Evolutionary conservation across 2,888 invertebrate genomes (phyloP), one percentile per base, ranked within the genome.

Genomic region (Junonia oenone): DNA sequence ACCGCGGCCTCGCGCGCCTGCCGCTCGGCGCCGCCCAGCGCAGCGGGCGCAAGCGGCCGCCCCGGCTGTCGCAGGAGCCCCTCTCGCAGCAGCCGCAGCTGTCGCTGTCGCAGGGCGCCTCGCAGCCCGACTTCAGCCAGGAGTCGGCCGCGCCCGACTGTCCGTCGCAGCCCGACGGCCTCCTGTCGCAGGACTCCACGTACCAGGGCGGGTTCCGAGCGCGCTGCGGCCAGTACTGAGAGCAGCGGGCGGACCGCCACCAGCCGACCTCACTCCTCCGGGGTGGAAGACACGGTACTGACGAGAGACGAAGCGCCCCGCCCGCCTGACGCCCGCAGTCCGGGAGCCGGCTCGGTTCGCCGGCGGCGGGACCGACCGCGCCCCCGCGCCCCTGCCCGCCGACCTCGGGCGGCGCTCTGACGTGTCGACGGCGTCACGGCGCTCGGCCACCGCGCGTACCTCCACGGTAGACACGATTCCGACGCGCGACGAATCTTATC

Each of bases 151-250:
- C 95, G 81, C 93, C 94, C 51, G 97, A 97, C 81, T 95, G 95
- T 82, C 96, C 96, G 75, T 98, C 98, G 50, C 98, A 98, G 91
- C 96, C 97, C 91, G 98, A 98, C 81, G 97, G 97, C 54, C 92
- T 98, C 72, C 91, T 98, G 71, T 98, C 98, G 48, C 98, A 98
- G 91, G 98, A 97, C 84, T 96, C 96, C 45, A 94, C 94, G 65
- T 96, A 95, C 88, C 95, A 96, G 85, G 95, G 94, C 73, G 92
- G 83, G 85, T 93, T 89, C 92, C 93, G 86, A 83, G 92, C 85
- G 91, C 93, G 85, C 91, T 92, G 92, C 85, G 91, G 92, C 75
- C 94, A 93, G 86, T 94, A 94, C 90, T 94, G 94, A 94, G 97
- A 43, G 93, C 94, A 73, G 81, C 98, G 97, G 97, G 76, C 95